Evolutionary conservation across 2,113 vertebrate species (phyloP), one percentile per base, ranked within the genome.

Genomic region (Nanorana parkeri): DNA sequence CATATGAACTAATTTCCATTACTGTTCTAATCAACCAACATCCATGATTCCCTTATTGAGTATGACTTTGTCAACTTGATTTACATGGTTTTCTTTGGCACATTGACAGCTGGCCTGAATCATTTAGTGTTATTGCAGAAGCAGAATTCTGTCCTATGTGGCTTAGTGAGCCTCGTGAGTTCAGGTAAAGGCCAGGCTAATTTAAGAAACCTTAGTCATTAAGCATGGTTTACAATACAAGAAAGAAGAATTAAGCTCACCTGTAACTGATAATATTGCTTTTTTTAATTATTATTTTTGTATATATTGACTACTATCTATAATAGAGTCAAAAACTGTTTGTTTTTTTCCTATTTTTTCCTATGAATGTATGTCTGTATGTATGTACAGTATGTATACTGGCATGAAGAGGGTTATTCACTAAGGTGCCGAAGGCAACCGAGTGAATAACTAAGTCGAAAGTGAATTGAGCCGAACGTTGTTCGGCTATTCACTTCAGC

Each of bases 1-100:
- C 16, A 85, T 24, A 81, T 58, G 3, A 5, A 17, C 65, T 0
- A 2, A 36, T 84, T 87, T 81, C 78, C 47, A 83, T 19, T 87
- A 64, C n/a, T 56, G 83, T 64, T 15, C 3, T 65, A 58, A 71
- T 2, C 68, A 85, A 1, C 17, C 74, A 81, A 5, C 73, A n/a
- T 54, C 54, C 15, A 29, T 36, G 32, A 0, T 83, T 23, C 3
- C 23, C 71, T 52, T 36, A 64, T 61, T 77, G 63, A 68, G 32
- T 20, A 68, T 84, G 26, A 10, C 19, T 86, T 66, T 64, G 19
- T 72, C 78, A 65, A 29, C 23, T 86, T 51, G 36, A 69, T 84
- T 77, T 28, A 77, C 17, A 83, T 61, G 81, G 55, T 69, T 11
- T 74, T 52, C 1, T 20, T 47, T 81, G 28, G 47, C 58, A 56